These are phyloP conservation scores for Scaptomyza hsui DNA, from an alignment of 1,140 invertebrate species.

Conservation along the genomic window DNA sequence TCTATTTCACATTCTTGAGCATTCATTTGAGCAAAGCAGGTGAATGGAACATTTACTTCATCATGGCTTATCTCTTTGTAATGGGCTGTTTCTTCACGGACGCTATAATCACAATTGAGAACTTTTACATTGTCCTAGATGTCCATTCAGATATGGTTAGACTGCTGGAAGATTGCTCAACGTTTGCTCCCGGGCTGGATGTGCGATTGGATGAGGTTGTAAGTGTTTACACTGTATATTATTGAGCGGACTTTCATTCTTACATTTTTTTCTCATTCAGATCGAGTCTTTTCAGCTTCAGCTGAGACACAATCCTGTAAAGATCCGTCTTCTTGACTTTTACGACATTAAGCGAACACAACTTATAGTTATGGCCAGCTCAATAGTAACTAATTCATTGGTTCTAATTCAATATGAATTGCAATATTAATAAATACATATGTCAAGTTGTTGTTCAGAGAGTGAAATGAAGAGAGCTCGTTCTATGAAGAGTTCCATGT, in stretches of 20 bases:
- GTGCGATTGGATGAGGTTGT: conserved; percentile 14
- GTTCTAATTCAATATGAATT: conserved; percentile 56
- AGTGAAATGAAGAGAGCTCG: too few relatives aligned
- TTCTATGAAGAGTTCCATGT: too few relatives aligned
- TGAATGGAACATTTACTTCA: neutral
- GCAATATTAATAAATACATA: conserved; percentile 6
- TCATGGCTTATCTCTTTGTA: neutral
- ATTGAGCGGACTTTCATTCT: neutral
- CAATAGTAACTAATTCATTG: conserved; percentile 37
- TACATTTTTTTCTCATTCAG: conserved; percentile 8
- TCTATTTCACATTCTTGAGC: conserved; percentile 2
- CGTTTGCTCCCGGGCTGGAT: conserved; percentile 23
- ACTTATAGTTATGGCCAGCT: conserved; percentile 30
- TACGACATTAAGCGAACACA: conserved; percentile 1
- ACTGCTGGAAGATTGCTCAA: conserved; percentile 28
- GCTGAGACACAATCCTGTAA: conserved; percentile 35
- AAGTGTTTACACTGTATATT: neutral
- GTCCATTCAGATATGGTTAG: conserved; percentile 1
- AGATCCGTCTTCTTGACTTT: conserved; percentile 13
- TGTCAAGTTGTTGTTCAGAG: too few relatives aligned
- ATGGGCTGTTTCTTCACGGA: conserved; percentile 32
- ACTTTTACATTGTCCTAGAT: conserved; percentile 18
- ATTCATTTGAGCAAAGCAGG: neutral
- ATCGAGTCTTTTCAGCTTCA: conserved; percentile 49
- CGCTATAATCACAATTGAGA: conserved; percentile 2